Evolutionary conservation across 2,113 vertebrate genomes (phyloP).

Genomic region (Thalassarche chlororhynchos): DNA sequence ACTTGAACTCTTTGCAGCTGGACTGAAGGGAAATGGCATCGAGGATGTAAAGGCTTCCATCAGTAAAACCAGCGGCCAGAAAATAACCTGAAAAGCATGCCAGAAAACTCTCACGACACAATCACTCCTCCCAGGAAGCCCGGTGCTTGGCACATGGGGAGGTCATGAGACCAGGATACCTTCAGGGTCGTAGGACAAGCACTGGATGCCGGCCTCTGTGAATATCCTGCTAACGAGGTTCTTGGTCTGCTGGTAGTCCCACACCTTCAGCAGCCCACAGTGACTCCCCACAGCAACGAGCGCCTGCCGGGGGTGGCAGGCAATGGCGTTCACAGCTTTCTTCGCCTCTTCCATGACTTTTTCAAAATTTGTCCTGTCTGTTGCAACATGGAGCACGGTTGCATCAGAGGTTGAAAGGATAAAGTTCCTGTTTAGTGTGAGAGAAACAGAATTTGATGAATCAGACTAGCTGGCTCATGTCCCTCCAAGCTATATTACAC

Average conservation of each 20-base stretch:
- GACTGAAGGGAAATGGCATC: conserved; percentile 81
- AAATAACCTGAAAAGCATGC: conserved; percentile 76
- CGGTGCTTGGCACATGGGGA: not conserved
- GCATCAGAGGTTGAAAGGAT: conserved; percentile 83
- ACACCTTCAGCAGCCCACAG: conserved; percentile 85
- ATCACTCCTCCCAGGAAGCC: not conserved
- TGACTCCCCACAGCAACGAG: conserved; percentile 79
- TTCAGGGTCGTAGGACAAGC: conserved; percentile 84
- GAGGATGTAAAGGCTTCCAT: conserved; percentile 84
- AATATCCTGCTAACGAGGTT: conserved; percentile 80
- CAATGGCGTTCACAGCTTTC: conserved; percentile 77
- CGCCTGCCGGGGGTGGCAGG: conserved; percentile 85
- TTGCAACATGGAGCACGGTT: conserved; percentile 78
- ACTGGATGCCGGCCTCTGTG: conserved; percentile 74
- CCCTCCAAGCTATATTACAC: not conserved
- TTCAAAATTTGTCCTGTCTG: conserved; percentile 59
- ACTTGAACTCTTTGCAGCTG: conserved; percentile 75
- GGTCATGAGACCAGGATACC: conserved; percentile 65
- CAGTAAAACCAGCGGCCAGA: conserved; percentile 86
- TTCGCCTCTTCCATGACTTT: conserved; percentile 78
- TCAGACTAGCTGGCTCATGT: not conserved
- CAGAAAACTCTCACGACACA: not conserved
- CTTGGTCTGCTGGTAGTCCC: conserved; percentile 79
- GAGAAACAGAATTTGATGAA: conserved; percentile 31
- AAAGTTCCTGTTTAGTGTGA: conserved; percentile 83